A percentile compares a stretch with the other conserved stretches of the same genome.
These are phyloP conservation scores for Oopsacas minuta DNA, from an alignment of 37 sponge, comb jelly and placozoan species.

Conservation along the genomic window DNA sequence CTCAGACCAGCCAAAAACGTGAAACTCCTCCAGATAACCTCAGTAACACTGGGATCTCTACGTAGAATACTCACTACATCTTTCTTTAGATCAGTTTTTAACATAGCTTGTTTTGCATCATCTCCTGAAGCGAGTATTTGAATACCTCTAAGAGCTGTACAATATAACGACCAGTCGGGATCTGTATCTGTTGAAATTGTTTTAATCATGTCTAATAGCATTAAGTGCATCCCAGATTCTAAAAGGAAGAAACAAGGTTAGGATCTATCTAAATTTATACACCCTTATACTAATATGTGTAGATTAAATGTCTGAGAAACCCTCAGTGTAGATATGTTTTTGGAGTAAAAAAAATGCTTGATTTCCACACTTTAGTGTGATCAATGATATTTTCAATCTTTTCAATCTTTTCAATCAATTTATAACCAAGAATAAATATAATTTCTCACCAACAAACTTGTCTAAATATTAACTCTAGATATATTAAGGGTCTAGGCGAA, in stretches of 20 bases:
- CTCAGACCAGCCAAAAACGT: neutral
- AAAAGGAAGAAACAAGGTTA: neutral
- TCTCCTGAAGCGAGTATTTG: conserved; percentile 64
- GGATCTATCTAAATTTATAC: too few species aligned
- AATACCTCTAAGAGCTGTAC: conserved; percentile 54
- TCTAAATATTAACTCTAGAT: too few species aligned
- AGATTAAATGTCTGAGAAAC: too few species aligned
- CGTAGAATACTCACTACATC: neutral
- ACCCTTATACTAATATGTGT: too few species aligned
- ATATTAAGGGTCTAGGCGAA: too few species aligned
- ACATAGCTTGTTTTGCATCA: conserved; percentile 27
- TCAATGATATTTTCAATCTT: too few species aligned
- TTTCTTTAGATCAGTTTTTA: neutral
- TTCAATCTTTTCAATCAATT: too few species aligned
- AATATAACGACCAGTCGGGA: neutral
- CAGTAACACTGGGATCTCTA: neutral
- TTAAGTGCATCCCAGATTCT: neutral
- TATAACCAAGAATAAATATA: too few species aligned
- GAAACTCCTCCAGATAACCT: neutral
- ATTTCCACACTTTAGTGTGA: too few species aligned
- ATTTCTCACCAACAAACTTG: too few species aligned
- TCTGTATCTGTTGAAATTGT: neutral
- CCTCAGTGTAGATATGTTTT: too few species aligned
- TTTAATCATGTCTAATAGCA: neutral
- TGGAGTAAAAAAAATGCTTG: too few species aligned